These are phyloP conservation scores for Dermochelys coriacea DNA, from an alignment of 2,797 vertebrate genomes.

Conservation along the genomic window DNA sequence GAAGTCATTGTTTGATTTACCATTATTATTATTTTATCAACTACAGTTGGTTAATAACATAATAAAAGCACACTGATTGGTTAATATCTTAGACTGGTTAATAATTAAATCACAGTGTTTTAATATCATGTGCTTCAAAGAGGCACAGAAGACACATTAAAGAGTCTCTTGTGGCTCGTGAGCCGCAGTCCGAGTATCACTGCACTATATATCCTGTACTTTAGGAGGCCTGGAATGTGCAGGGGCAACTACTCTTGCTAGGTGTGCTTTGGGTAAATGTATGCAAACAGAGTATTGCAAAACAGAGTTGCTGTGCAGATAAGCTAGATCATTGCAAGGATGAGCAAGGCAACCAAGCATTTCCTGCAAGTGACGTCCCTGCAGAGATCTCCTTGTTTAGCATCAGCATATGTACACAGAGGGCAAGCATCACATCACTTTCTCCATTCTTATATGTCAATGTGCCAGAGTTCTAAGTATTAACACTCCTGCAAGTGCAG, in stretches of 20 bases:
- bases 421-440: not conserved
- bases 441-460: not conserved
- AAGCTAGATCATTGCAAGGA: not conserved
- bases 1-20: not conserved
- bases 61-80: not conserved
- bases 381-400: slow-evolving; percentile 22
- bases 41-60: no score
- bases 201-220: not conserved
- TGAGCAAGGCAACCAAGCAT: slow-evolving; percentile 6
- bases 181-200: not conserved
- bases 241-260: not conserved
- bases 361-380: slow-evolving; percentile 25
- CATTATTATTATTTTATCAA: not conserved
- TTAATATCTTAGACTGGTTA: not conserved
- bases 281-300: not conserved
- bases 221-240: not conserved
- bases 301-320: not conserved
- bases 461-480: not conserved
- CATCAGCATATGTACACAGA: not conserved
- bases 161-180: not conserved
- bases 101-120: not conserved
- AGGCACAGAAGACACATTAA: not conserved
- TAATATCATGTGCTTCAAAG: not conserved
- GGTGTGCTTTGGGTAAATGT: not conserved
- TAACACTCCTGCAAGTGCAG: not conserved